Evolutionary conservation across 2,113 vertebrate genomes (phyloP).

Genomic region (Atherinomorus stipes): DNA sequence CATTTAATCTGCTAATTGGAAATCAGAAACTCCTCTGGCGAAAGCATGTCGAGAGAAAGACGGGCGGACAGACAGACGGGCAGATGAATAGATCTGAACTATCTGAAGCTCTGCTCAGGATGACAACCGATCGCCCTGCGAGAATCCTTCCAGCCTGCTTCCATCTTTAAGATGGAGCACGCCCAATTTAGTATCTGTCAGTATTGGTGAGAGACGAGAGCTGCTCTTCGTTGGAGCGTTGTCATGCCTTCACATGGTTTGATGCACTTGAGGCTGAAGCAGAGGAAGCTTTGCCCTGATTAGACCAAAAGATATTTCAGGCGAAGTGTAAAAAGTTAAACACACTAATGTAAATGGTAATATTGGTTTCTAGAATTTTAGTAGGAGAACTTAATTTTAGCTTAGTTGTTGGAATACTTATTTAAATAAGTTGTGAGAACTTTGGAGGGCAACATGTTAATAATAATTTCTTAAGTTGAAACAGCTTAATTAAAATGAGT

Average conservation of each 20-base stretch:
- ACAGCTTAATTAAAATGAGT: no score
- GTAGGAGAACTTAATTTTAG: no score
- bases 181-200: conserved; percentile 20
- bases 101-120: neutral
- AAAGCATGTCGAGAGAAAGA: neutral
- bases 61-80: conserved; percentile 2
- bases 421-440: no score
- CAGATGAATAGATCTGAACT: conserved; percentile 7
- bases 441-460: no score
- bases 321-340: neutral
- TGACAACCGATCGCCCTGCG: conserved; percentile 1
- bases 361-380: no score
- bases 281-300: neutral
- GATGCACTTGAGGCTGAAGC: neutral
- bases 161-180: neutral
- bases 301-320: conserved; percentile 17
- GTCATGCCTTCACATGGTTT: conserved; percentile 18
- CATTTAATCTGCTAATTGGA: conserved; percentile 71
- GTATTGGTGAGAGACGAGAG: conserved; percentile 3
- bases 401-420: no score
- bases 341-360: no score
- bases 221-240: conserved; percentile 18
- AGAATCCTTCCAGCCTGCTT: conserved; percentile 17
- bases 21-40: conserved; percentile 45
- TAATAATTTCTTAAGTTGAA: no score